Percentiles rank a stretch among this genome's conserved stretches.
Evolutionary conservation across 2,888 invertebrate species (phyloP).

Genomic region (Tethea ocularis): DNA sequence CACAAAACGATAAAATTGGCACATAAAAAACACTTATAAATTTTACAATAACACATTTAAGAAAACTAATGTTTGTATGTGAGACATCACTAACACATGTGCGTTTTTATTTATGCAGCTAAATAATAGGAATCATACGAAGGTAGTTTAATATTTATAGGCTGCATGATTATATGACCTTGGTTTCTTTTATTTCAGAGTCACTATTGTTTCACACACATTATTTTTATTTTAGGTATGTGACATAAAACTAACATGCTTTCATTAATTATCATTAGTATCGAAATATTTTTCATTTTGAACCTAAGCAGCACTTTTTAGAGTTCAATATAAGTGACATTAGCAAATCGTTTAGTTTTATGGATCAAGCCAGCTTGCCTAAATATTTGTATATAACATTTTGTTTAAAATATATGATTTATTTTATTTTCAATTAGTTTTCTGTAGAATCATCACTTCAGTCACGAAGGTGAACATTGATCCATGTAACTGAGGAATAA

Average conservation of each 20-base stretch:
- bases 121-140: slow-evolving; percentile 84
- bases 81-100: slow-evolving; percentile 72
- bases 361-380: slow-evolving; percentile 2
- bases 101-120: slow-evolving; percentile 83
- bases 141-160: slow-evolving; percentile 70
- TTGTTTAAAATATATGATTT: background rate
- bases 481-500: background rate
- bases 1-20: slow-evolving; percentile 34
- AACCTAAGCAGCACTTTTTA: background rate
- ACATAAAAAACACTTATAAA: slow-evolving; percentile 23
- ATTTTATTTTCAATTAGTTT: background rate
- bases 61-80: slow-evolving; percentile 26
- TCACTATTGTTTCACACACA: background rate
- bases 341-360: background rate
- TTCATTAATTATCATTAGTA: background rate
- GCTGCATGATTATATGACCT: slow-evolving; percentile 46
- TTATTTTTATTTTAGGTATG: background rate
- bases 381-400: background rate
- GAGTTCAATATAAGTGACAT: background rate
- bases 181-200: background rate
- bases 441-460: background rate
- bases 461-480: background rate
- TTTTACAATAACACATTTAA: slow-evolving; percentile 19
- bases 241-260: background rate
- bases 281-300: background rate